Conservation (phyloP, 53 echinoderm and acorn worm genomes). For the Pentamera pediparva region DNA sequence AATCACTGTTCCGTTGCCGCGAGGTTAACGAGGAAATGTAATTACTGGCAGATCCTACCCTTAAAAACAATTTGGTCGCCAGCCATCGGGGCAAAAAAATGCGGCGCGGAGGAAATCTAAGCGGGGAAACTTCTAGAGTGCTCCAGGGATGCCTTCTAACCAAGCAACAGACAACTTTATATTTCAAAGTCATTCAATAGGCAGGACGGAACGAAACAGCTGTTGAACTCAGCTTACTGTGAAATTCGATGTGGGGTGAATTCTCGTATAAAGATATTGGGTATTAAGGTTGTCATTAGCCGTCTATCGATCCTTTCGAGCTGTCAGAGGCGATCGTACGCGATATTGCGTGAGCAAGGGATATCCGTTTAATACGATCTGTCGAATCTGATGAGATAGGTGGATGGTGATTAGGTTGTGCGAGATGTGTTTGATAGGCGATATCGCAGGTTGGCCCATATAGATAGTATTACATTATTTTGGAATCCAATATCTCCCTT, state of each 20-base stretch:
- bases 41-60: slow-evolving; percentile 34
- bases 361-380: too few relatives aligned
- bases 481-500: too few relatives aligned
- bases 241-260: slow-evolving; percentile 18
- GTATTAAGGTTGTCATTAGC: too few relatives aligned
- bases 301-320: too few relatives aligned
- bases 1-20: not conserved
- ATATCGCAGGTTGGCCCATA: too few relatives aligned
- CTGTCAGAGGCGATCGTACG: too few relatives aligned
- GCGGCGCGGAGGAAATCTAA: slow-evolving; percentile 24
- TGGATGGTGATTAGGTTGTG: too few relatives aligned
- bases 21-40: slow-evolving; percentile 20
- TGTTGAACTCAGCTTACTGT: slow-evolving; percentile 24
- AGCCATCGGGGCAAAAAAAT: slow-evolving; percentile 8
- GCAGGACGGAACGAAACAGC: slow-evolving; percentile 21
- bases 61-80: slow-evolving; percentile 34
- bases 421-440: too few relatives aligned
- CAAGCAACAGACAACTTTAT: slow-evolving; percentile 27
- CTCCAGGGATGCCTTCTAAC: slow-evolving; percentile 15
- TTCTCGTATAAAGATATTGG: not conserved
- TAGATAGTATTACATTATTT: too few relatives aligned
- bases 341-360: too few relatives aligned
- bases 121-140: too few relatives aligned
- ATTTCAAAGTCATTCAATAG: slow-evolving; percentile 31
- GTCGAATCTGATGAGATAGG: too few relatives aligned